These are phyloP conservation scores for Oedothorax gibbosus DNA, from an alignment of 1,140 invertebrate genomes.

Conservation along the genomic window DNA sequence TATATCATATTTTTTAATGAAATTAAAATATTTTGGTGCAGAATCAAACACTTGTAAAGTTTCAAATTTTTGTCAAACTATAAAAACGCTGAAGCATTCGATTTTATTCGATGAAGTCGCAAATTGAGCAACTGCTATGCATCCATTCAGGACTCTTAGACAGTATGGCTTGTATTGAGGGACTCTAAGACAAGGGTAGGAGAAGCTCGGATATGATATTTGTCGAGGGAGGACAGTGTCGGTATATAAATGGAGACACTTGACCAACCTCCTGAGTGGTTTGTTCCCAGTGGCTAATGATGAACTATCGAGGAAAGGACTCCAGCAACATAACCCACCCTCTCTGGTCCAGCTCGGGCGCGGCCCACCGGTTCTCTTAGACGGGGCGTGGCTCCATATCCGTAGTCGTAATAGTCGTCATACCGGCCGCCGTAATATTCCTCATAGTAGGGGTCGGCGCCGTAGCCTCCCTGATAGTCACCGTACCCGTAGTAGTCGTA, in stretches of 20 bases:
- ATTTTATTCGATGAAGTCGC: no score
- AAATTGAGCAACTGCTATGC: no score
- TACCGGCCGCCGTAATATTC: conserved; percentile 77
- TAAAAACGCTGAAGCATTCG: no score
- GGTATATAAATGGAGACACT: conserved; percentile 59
- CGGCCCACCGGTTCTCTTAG: conserved; percentile 66
- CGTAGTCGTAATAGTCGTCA: conserved; percentile 91
- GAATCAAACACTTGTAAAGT: no score
- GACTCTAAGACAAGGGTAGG: not conserved
- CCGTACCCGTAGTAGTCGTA: conserved; percentile 92
- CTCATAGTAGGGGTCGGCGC: conserved; percentile 79
- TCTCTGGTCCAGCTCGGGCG: conserved; percentile 59
- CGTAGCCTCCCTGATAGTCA: conserved; percentile 81
- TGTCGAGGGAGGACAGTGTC: conserved; percentile 61
- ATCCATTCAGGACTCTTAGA: no score
- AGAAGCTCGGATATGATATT: conserved; percentile 58
- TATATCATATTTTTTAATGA: no score
- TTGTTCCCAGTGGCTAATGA: conserved; percentile 61
- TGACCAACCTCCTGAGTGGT: conserved; percentile 60
- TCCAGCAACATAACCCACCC: conserved; percentile 62
- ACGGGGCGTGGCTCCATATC: conserved; percentile 74
- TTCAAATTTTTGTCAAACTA: no score
- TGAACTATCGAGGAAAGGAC: conserved; percentile 60
- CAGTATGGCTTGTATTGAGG: not conserved
- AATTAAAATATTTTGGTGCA: no score